Percentiles rank a stretch among this genome's conserved stretches.
Conservation (phyloP, 2,888 invertebrate genomes). For the Celastrina argiolus region DNA sequence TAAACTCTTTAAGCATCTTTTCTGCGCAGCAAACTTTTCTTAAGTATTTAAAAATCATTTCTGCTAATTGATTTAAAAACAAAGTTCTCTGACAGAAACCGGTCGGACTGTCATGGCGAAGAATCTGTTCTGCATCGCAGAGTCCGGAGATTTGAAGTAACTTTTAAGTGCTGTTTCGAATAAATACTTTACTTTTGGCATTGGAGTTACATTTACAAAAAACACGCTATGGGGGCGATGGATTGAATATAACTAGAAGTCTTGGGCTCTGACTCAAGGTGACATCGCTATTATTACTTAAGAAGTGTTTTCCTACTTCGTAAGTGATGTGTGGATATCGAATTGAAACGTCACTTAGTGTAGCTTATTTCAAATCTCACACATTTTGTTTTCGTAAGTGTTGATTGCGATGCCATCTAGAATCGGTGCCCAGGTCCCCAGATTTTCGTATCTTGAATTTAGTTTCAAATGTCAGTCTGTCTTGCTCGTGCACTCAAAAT, state of each 20-base stretch:
- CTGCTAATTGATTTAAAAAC: slow-evolving; percentile 14
- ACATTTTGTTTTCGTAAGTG: too few relatives aligned
- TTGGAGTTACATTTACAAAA: not conserved
- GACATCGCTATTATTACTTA: too few relatives aligned
- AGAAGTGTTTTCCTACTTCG: too few relatives aligned
- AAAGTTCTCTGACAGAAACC: slow-evolving; percentile 10
- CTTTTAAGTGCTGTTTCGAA: slow-evolving; percentile 10
- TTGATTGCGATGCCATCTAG: too few relatives aligned
- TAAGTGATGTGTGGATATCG: too few relatives aligned
- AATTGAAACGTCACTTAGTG: too few relatives aligned
- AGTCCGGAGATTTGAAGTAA: not conserved
- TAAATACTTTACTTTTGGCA: slow-evolving; percentile 8
- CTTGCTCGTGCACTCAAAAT: too few relatives aligned
- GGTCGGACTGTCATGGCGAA: not conserved
- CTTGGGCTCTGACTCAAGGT: too few relatives aligned
- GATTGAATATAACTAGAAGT: not conserved
- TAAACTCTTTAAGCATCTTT: not conserved
- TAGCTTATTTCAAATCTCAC: too few relatives aligned
- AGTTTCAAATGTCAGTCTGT: too few relatives aligned
- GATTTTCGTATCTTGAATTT: too few relatives aligned
- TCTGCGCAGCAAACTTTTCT: not conserved
- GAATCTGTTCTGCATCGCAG: slow-evolving; percentile 10
- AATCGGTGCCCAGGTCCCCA: too few relatives aligned
- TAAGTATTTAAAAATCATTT: slow-evolving; percentile 7
- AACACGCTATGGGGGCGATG: not conserved